Base-by-base conservation (phyloP, 1,140 invertebrate genomes). In the Batillaria attramentaria region DNA sequence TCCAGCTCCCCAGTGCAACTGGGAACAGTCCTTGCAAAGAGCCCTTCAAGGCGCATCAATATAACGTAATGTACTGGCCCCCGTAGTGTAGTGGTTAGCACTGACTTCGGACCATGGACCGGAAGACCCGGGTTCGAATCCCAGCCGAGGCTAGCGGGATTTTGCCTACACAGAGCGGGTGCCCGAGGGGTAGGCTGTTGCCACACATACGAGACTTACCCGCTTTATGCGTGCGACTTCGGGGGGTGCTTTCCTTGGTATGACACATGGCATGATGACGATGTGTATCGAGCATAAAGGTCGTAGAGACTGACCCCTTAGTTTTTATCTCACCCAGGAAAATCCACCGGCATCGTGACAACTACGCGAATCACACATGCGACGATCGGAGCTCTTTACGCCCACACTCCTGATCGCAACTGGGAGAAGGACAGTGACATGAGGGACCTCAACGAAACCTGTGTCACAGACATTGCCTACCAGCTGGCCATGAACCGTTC, bases 361-460 rank as follows among this genome's bases (percentile, higher is more conserved):
- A 98, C 95, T 0, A 97, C 96, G 33, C 92, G 96, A 73, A 94
- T 98, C 0, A 98, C 97, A 0, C 96, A 98, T 88, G 97, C 97
- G 0, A 98, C 97, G 0, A 97, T 97, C 0, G 94, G 94, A 0
- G 95, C 95, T 0, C 86, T 95, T 0, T 98, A 97, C 87, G 95
- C 96, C 0, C 95, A 97, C 87, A 92, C 93, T 5, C 91, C 96
- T 0, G 42, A 57, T 24, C 72, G 91, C 31, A 68, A 90, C 65
- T 91, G 90, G 91, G 91, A 92, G 77, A 81, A 80, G 37, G 88
- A 91, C 70, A 54, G 74, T n/a, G 74, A 84, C 28, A 81, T 84
- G 50, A 78, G 79, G 4, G 68, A 86, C 10, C 81, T 78, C 0
- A 33, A 37, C 6, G 83, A 81, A 10, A 73, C 77, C 93, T 93